Conservation (phyloP, 2,888 invertebrate genomes). For the Oscheius sp. region DNA sequence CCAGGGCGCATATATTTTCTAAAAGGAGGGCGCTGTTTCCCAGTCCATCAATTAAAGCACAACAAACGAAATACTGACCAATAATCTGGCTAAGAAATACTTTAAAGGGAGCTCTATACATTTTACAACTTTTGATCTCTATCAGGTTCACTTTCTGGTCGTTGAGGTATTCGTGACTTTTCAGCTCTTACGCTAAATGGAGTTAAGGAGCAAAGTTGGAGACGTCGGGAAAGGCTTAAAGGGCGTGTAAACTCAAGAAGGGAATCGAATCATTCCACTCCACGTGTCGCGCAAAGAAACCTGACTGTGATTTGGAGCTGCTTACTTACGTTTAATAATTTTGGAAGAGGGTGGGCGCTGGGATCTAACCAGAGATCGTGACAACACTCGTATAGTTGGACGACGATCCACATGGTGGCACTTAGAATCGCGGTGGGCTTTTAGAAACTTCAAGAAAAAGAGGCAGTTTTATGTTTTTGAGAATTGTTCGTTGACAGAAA, state of each 20-base stretch:
- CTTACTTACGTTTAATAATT: no score
- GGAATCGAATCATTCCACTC: conserved; percentile 36
- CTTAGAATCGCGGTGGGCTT: neutral
- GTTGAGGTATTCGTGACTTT: conserved; percentile 10
- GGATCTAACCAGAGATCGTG: neutral
- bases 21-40: no score
- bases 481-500: no score
- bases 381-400: neutral
- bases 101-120: no score
- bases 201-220: conserved; percentile 16
- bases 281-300: conserved; percentile 15
- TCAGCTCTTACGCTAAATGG: conserved; percentile 15
- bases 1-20: no score
- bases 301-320: neutral
- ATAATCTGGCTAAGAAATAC: no score
- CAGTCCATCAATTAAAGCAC: no score
- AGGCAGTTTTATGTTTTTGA: neutral
- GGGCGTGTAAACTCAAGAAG: conserved; percentile 37
- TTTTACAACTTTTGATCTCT: no score
- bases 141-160: neutral
- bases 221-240: conserved; percentile 29
- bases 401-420: neutral
- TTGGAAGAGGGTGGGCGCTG: neutral
- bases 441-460: neutral
- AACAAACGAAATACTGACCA: no score